A percentile compares a stretch with the other conserved stretches of the same genome.
These are phyloP conservation scores for Cryptophagus acutangulus DNA, from an alignment of 2,888 invertebrate species.

Conservation along the genomic window DNA sequence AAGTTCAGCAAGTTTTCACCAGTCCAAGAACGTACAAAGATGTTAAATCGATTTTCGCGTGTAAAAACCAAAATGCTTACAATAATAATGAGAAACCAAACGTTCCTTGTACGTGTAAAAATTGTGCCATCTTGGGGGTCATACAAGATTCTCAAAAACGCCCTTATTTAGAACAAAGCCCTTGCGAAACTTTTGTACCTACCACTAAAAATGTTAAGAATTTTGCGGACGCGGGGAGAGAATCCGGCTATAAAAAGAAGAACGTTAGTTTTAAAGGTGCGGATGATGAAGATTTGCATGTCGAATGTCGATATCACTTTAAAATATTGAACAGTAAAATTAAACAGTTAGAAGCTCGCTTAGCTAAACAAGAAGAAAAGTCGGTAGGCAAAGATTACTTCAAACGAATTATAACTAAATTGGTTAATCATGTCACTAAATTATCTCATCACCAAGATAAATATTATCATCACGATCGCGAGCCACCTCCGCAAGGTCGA, in stretches of 20 bases:
- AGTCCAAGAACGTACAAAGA: conserved; percentile 35
- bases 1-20: conserved; percentile 36
- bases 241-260: not conserved
- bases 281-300: conserved; percentile 18
- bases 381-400: conserved; percentile 45
- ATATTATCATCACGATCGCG: too few relatives aligned
- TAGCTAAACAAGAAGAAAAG: conserved; percentile 40
- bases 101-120: conserved; percentile 42
- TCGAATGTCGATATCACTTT: conserved; percentile 25
- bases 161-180: conserved; percentile 24
- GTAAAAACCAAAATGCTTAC: conserved; percentile 33
- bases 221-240: not conserved
- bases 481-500: too few relatives aligned
- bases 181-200: not conserved
- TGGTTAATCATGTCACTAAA: conserved; percentile 30
- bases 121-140: conserved; percentile 43
- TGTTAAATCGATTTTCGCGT: conserved; percentile 33
- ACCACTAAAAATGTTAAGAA: not conserved
- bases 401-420: conserved; percentile 42
- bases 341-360: conserved; percentile 36
- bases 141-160: conserved; percentile 43
- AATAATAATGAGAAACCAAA: conserved; percentile 28
- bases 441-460: conserved; percentile 11
- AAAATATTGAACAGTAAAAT: conserved; percentile 35
- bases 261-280: conserved; percentile 13